Conservation (phyloP, 1,140 invertebrate species). For the Aphelinus atriplicis region DNA sequence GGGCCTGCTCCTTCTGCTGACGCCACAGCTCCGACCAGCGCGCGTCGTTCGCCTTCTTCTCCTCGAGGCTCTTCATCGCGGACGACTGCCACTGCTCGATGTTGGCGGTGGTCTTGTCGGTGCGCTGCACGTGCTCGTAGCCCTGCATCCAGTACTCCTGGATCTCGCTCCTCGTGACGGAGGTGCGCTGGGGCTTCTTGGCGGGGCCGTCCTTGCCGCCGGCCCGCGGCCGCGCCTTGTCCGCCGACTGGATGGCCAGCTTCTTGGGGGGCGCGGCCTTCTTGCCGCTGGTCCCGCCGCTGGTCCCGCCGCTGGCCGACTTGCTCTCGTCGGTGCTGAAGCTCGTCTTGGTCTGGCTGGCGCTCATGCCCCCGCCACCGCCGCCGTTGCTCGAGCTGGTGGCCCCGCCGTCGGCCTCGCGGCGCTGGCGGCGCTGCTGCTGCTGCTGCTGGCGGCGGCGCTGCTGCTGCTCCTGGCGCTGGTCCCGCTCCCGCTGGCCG, state of each 20-base stretch:
- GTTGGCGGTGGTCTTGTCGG: conserved; percentile 37
- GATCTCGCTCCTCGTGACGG: conserved; percentile 38
- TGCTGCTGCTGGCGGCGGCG: conserved; percentile 52
- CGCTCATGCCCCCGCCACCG: conserved; percentile 17
- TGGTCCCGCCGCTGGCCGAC: conserved; percentile 1
- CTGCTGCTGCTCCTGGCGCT: conserved; percentile 52
- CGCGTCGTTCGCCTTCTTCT: conserved; percentile 50
- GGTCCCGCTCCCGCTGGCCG: conserved; percentile 43
- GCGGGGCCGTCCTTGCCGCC: conserved; percentile 1
- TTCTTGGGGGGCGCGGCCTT: conserved; percentile 23
- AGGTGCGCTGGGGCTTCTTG: conserved; percentile 19
- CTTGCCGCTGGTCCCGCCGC: conserved; percentile 27
- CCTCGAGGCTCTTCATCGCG: conserved; percentile 40
- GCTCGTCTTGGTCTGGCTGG: conserved; percentile 37
- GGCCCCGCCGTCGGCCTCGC: conserved; percentile 41
- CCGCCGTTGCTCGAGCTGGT: conserved; percentile 29
- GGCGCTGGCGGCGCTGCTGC: conserved; percentile 30
- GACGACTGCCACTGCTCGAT: conserved; percentile 40
- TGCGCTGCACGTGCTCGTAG: conserved; percentile 39
- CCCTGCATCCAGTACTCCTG: conserved; percentile 42
- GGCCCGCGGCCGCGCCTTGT: conserved; percentile 7
- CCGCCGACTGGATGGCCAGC: conserved; percentile 10
- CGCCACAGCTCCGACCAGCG: conserved; percentile 33
- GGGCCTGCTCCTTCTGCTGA: conserved; percentile 35
- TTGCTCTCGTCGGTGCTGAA: conserved; percentile 32